phyloP scores from a whole-genome alignment of 2,797 vertebrate species.

The Australoheros facetus region DNA sequence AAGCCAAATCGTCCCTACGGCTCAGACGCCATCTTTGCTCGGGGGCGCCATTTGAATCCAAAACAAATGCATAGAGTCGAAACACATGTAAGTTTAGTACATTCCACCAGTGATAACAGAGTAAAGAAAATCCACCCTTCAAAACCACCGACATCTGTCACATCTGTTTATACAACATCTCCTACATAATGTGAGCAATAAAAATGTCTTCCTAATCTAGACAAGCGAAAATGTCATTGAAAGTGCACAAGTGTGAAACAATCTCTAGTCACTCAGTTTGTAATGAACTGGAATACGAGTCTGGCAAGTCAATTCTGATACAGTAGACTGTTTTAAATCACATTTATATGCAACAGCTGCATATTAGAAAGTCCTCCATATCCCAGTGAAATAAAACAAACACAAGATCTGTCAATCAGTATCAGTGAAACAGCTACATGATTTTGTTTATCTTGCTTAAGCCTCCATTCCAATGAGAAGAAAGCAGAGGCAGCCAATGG shows the following conservation, averaged over 20 bases:
- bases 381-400: constrained; percentile 42
- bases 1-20: constrained; percentile 5
- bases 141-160: constrained; percentile 9
- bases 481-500: constrained; percentile 54
- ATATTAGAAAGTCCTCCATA: constrained; percentile 28
- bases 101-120: constrained; percentile 35
- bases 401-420: constrained; percentile 35
- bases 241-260: constrained; percentile 21
- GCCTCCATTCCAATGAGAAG: constrained; percentile 52
- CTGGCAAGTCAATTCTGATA: constrained; percentile 16
- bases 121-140: constrained; percentile 6
- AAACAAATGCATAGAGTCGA: constrained; percentile 47
- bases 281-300: constrained; percentile 40
- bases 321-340: constrained; percentile 29
- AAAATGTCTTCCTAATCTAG: constrained; percentile 6
- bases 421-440: constrained; percentile 20
- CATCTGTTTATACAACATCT: constrained; percentile 42
- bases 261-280: constrained; percentile 38
- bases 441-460: constrained; percentile 56
- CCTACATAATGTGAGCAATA: constrained; percentile 7
- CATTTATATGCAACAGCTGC: constrained; percentile 32
- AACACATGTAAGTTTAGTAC: not conserved
- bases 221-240: not conserved
- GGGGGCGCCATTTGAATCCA: constrained; percentile 30
- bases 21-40: constrained; percentile 18